These are phyloP conservation scores for Orthosia gothica DNA, from an alignment of 2,888 invertebrate genomes.

Conservation along the genomic window DNA sequence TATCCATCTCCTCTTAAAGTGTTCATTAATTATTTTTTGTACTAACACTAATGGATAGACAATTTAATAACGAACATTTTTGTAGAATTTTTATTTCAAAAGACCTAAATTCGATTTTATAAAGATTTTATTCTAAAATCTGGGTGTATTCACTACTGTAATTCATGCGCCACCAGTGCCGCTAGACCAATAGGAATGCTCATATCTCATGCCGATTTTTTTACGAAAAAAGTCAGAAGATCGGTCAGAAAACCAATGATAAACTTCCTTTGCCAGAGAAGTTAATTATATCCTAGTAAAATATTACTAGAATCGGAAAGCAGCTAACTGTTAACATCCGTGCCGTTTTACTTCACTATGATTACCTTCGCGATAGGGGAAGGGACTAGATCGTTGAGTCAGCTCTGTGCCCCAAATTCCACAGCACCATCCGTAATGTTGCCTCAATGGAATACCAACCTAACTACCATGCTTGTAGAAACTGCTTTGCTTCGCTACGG, in stretches of 20 bases:
- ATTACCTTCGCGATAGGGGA: conserved; percentile 83
- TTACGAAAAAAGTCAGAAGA: conserved; percentile 7
- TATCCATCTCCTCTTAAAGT: too few relatives aligned
- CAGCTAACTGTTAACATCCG: conserved; percentile 63
- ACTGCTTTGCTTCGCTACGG: conserved; percentile 70
- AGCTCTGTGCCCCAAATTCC: conserved; percentile 90
- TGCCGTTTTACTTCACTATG: conserved; percentile 68
- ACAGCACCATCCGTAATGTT: conserved; percentile 81
- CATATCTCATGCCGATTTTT: too few relatives aligned
- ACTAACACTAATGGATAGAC: too few relatives aligned
- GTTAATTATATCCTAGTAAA: conserved; percentile 47
- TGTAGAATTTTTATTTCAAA: too few relatives aligned
- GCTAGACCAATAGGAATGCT: too few relatives aligned
- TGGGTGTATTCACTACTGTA: too few relatives aligned
- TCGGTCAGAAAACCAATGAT: conserved; percentile 21
- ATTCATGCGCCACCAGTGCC: too few relatives aligned
- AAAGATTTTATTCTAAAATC: too few relatives aligned
- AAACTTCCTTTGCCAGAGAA: conserved; percentile 34
- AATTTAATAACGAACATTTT: too few relatives aligned
- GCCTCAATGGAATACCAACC: conserved; percentile 76
- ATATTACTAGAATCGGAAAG: conserved; percentile 56
- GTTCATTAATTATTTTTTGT: too few relatives aligned
- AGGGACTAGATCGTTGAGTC: conserved; percentile 90
- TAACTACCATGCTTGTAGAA: conserved; percentile 66
- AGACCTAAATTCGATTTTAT: too few relatives aligned